Evolutionary conservation across 1,140 invertebrate species (phyloP).

Genomic region (Sinonovacula constricta): DNA sequence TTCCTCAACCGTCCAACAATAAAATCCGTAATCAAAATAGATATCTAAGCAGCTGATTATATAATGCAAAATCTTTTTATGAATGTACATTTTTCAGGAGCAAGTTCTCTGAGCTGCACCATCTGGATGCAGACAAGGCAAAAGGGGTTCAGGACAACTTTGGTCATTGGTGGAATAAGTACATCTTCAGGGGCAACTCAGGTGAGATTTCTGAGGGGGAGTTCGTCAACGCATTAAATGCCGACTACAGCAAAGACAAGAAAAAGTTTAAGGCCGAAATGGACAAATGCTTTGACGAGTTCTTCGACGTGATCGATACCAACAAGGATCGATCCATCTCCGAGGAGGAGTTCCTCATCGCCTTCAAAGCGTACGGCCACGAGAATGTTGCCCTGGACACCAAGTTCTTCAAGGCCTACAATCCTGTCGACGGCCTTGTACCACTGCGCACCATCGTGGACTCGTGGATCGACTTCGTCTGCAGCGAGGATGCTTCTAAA

Average conservation of each 20-base stretch:
- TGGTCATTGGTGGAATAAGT: conserved; percentile 49
- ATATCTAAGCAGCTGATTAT: too few relatives aligned
- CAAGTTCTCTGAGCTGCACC: conserved; percentile 59
- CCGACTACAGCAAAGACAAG: conserved; percentile 47
- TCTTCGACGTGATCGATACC: conserved; percentile 64
- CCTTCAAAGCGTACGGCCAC: conserved; percentile 62
- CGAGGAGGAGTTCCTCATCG: conserved; percentile 57
- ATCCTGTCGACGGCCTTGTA: conserved; percentile 47
- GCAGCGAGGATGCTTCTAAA: conserved; percentile 45
- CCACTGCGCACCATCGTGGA: conserved; percentile 51
- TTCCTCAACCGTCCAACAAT: too few relatives aligned
- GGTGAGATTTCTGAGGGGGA: conserved; percentile 48
- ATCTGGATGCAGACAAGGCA: conserved; percentile 53
- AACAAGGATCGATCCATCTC: conserved; percentile 62
- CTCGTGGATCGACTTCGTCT: conserved; percentile 53
- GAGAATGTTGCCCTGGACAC: conserved; percentile 57
- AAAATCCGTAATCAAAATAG: too few relatives aligned
- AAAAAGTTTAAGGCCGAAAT: conserved; percentile 40
- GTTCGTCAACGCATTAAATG: conserved; percentile 39
- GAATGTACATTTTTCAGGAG: too few relatives aligned
- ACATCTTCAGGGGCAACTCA: conserved; percentile 24
- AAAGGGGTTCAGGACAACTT: conserved; percentile 21
- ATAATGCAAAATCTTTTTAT: too few relatives aligned
- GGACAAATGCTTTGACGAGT: conserved; percentile 51
- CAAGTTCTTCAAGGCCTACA: conserved; percentile 56